phyloP scores from a whole-genome alignment of 2,888 invertebrate species.

The Rhaphigaster nebulosa region DNA sequence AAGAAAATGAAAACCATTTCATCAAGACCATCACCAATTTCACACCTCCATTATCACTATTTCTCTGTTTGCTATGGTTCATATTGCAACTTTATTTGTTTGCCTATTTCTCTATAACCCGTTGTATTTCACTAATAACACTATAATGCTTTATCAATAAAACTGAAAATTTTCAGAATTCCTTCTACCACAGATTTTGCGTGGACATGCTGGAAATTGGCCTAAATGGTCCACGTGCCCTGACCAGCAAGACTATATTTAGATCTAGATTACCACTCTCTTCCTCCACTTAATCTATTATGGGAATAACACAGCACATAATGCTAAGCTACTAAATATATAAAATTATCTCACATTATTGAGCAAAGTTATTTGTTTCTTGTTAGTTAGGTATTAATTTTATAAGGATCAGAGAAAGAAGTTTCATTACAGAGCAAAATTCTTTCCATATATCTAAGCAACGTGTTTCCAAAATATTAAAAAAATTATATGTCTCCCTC shows the following conservation, averaged over 20 bases:
- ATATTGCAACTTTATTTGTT: background rate
- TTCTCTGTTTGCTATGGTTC: too few species aligned
- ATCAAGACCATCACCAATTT: too few species aligned
- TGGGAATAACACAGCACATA: background rate
- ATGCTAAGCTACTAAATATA: background rate
- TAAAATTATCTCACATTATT: background rate
- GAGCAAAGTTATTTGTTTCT: background rate
- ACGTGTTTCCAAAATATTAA: background rate
- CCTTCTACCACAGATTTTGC: background rate
- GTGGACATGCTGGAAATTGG: background rate
- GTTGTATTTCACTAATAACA: background rate
- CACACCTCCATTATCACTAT: too few species aligned
- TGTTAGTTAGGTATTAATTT: background rate
- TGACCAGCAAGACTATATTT: background rate
- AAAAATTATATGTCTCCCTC: background rate
- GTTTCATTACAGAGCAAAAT: too few species aligned
- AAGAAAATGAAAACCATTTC: too few species aligned
- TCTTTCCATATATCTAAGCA: too few species aligned
- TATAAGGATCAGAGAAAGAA: background rate
- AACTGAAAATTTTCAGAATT: background rate
- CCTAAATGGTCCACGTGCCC: conserved; percentile 7
- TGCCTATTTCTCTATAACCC: background rate
- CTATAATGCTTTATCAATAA: background rate
- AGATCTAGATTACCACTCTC: conserved; percentile 9
- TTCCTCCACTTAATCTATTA: conserved; percentile 37